These are phyloP conservation scores for Micrasema longulum DNA, from an alignment of 1,140 invertebrate genomes.

Conservation along the genomic window DNA sequence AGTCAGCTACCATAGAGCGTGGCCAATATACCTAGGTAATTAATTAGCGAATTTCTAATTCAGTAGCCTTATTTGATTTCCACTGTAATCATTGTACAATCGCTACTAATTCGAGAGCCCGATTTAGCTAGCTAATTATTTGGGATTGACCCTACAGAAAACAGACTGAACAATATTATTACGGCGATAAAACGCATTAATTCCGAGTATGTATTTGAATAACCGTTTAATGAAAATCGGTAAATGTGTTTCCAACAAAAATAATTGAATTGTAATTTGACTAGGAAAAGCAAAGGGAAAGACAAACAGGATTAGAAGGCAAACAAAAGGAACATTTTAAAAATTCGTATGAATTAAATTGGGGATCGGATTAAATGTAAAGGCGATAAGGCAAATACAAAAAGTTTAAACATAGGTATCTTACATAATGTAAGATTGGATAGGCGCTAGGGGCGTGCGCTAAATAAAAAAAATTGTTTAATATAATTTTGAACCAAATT, in stretches of 20 bases:
- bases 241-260: not conserved
- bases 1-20: too few relatives aligned
- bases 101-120: too few relatives aligned
- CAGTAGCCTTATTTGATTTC: too few relatives aligned
- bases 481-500: too few relatives aligned
- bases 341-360: conserved; percentile 20
- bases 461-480: too few relatives aligned
- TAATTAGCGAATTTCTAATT: too few relatives aligned
- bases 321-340: conserved; percentile 8
- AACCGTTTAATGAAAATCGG: not conserved
- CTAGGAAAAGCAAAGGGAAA: not conserved
- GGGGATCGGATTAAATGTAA: conserved; percentile 7
- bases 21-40: too few relatives aligned
- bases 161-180: not conserved
- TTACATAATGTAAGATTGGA: not conserved
- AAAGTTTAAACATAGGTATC: conserved; percentile 13
- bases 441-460: not conserved
- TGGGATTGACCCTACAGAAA: not conserved
- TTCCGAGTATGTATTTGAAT: not conserved
- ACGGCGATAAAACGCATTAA: not conserved
- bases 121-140: too few relatives aligned
- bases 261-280: not conserved
- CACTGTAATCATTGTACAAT: too few relatives aligned
- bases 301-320: too few relatives aligned
- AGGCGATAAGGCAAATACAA: conserved; percentile 24